These are phyloP conservation scores for Epizoanthus illoricatus DNA, from an alignment of 92 coral and sea anemone genomes.

Conservation along the genomic window DNA sequence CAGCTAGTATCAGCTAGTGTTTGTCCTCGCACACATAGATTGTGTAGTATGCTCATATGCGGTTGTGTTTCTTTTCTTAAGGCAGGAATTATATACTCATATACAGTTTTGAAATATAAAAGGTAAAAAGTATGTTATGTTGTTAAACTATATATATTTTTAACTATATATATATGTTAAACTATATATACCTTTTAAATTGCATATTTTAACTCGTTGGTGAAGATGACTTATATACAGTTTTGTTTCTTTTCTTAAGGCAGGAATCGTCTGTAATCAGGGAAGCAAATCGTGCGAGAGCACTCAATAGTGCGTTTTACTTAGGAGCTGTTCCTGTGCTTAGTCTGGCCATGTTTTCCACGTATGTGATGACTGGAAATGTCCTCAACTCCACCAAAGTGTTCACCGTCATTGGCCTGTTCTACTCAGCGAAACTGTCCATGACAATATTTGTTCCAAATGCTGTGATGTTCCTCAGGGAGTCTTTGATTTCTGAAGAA, in stretches of 20 bases:
- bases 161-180: too few relatives aligned
- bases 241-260: constrained; percentile 39
- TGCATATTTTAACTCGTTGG: too few relatives aligned
- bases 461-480: constrained; percentile 73
- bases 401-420: constrained; percentile 85
- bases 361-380: constrained; percentile 78
- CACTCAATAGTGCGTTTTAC: constrained; percentile 67
- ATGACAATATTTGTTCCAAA: constrained; percentile 75
- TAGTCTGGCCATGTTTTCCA: constrained; percentile 70
- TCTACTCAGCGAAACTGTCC: constrained; percentile 56
- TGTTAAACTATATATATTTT: too few relatives aligned
- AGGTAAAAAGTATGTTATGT: not conserved
- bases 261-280: constrained; percentile 68
- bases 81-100: constrained; percentile 51
- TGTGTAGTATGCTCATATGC: too few relatives aligned
- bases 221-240: not conserved
- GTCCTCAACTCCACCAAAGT: constrained; percentile 74
- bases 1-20: too few relatives aligned
- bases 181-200: too few relatives aligned
- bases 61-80: constrained; percentile 8
- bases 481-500: constrained; percentile 72
- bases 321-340: constrained; percentile 58
- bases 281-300: constrained; percentile 60
- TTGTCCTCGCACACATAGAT: too few relatives aligned
- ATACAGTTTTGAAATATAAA: not conserved